Percentiles rank a stretch among this genome's conserved stretches.
These are phyloP conservation scores for Heliconius hortense DNA, from an alignment of 2,888 invertebrate genomes.

Conservation along the genomic window DNA sequence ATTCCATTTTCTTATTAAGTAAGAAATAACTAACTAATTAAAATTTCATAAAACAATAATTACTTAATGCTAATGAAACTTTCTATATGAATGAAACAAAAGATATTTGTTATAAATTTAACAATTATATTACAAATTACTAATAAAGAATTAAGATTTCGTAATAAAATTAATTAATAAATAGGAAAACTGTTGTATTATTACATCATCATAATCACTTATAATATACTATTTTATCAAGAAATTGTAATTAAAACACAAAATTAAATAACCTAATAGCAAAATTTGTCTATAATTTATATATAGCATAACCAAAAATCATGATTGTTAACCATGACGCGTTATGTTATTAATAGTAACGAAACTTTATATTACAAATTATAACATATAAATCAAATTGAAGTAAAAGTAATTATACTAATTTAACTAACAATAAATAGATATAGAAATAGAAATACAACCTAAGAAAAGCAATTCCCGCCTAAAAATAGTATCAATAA, in stretches of 20 bases:
- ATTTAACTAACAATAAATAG: neutral
- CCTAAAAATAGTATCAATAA: constrained; percentile 12
- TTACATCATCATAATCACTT: neutral
- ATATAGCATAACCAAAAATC: neutral
- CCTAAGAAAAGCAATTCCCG: neutral
- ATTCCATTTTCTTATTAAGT: no score
- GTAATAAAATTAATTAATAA: neutral
- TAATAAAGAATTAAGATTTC: neutral
- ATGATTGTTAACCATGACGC: neutral
- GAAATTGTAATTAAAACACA: neutral
- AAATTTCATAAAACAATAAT: no score
- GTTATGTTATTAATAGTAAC: neutral
- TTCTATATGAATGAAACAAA: no score
- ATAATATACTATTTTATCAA: neutral
- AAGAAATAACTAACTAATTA: no score
- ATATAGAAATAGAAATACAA: neutral
- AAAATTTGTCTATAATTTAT: neutral
- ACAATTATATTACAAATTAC: neutral
- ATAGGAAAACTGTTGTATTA: neutral
- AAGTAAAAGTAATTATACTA: neutral
- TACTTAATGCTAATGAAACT: no score
- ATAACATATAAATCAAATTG: neutral
- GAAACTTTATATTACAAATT: neutral
- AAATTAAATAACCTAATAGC: neutral
- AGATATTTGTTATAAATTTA: neutral